Evolutionary conservation across 2,797 vertebrate genomes (phyloP), one percentile per base, ranked within the genome.

Genomic region (Meriones psammophilus): DNA sequence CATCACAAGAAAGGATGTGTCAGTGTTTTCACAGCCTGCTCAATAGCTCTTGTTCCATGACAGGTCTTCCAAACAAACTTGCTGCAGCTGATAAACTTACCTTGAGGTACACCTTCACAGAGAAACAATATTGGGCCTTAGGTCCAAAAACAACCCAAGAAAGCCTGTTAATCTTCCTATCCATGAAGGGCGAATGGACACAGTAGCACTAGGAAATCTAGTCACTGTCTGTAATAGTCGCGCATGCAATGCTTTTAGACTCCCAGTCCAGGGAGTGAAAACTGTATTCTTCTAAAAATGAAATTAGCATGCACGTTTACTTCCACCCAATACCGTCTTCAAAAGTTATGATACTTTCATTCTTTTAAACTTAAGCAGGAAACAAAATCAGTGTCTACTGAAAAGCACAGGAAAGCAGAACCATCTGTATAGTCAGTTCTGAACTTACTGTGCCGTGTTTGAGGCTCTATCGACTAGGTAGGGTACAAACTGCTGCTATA

Each of bases 201-300:
- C 1, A 6, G 74, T 9, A 84, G 3, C 46, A 73, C 54, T 36
- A 54, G 71, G 68, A 93, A 74, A 88, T 46, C 3, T 22, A 94
- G 60, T 18, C 54, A n/a, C 4, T 22, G 5, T 89, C 54, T 26
- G 4, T 71, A 33, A 18, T 33, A 8, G n/a, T 81, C 22, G 4
- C 85, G 6, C 74, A 14, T 76, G 30, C 13, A 1, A 42, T 79
- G 12, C 28, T 95, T 87, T 90, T 26, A 94, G 20, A 18, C 4
- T 83, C 17, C 83, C 46, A 54, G 46, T 39, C 8, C 54, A 42
- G 3, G 42, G 39, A 95, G n/a, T 26, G 64, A 95, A 42, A 79
- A 89, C 74, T 28, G 1, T 6, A 85, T 90, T 60, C 94, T 91
- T 92, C 83, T 88, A 81, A 91, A 83, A 39, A 46, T 90, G 5